Evolutionary conservation across 2,888 invertebrate species (phyloP).

Genomic region (Cacoxenus indagator): DNA sequence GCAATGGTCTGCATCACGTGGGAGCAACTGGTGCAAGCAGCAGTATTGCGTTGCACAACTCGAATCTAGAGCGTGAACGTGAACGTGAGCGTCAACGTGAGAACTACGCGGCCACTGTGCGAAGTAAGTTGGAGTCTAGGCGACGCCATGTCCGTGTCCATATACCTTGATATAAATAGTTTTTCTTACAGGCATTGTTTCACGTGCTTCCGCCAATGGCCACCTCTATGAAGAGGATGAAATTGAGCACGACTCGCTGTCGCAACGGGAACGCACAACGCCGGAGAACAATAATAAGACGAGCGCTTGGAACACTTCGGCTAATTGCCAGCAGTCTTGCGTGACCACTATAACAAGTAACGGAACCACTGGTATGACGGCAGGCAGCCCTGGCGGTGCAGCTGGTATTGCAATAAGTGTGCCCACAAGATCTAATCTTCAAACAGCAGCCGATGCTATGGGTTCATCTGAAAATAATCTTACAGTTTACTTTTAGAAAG

Average conservation of each 20-base stretch:
- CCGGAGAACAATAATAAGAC: slow-evolving; percentile 58
- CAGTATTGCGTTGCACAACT: slow-evolving; percentile 70
- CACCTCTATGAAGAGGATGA: slow-evolving; percentile 71
- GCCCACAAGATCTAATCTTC: slow-evolving; percentile 59
- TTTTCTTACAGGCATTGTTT: slow-evolving; percentile 71
- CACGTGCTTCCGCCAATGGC: slow-evolving; percentile 71
- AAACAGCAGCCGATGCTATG: slow-evolving; percentile 66
- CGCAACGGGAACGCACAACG: slow-evolving; percentile 48
- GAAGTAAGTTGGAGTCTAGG: slow-evolving; percentile 71
- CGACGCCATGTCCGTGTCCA: slow-evolving; percentile 35
- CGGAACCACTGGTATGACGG: slow-evolving; percentile 20
- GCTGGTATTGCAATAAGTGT: slow-evolving; percentile 35
- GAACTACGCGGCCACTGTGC: slow-evolving; percentile 73
- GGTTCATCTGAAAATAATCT: slow-evolving; percentile 74
- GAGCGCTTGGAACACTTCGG: slow-evolving; percentile 60
- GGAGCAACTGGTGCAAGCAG: slow-evolving; percentile 71
- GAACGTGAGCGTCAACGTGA: slow-evolving; percentile 69
- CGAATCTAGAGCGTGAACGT: slow-evolving; percentile 72
- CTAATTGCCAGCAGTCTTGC: slow-evolving; percentile 28
- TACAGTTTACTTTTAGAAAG: slow-evolving; percentile 74
- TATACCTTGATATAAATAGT: slow-evolving; percentile 53
- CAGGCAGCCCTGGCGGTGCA: slow-evolving; percentile 26
- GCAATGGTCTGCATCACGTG: slow-evolving; percentile 59
- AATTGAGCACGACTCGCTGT: slow-evolving; percentile 67
- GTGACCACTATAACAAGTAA: slow-evolving; percentile 40